Evolutionary conservation across 1,140 invertebrate genomes (phyloP).

Genomic region (Drusus annulatus): DNA sequence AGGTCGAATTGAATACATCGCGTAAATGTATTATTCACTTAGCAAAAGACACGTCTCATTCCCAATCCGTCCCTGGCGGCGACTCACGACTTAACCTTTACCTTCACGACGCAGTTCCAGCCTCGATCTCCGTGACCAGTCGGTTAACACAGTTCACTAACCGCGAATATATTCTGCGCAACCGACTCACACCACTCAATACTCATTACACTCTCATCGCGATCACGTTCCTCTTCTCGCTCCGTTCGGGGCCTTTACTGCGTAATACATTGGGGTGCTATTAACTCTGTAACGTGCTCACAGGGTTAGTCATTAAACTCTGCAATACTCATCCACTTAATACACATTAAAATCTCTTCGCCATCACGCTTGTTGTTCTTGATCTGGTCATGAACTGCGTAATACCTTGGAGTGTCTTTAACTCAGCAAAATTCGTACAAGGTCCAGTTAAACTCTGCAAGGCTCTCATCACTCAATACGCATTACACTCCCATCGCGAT

Average conservation of each 20-base stretch:
- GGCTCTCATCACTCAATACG: not conserved
- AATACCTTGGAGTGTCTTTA: no score
- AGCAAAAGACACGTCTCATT: not conserved
- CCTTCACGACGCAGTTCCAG: conserved; percentile 25
- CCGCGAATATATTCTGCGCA: conserved; percentile 20
- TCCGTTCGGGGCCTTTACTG: no score
- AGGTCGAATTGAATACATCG: not conserved
- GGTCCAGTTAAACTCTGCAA: no score
- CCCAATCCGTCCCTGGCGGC: not conserved
- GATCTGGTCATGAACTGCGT: no score
- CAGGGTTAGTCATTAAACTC: no score
- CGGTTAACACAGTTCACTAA: conserved; percentile 28
- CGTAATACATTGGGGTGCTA: no score
- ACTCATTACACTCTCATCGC: not conserved
- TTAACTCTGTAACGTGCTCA: no score
- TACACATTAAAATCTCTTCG: not conserved
- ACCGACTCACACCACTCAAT: not conserved
- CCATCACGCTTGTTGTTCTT: not conserved
- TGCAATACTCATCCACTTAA: not conserved
- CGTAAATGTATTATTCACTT: not conserved
- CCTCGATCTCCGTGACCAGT: not conserved
- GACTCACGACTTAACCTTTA: conserved; percentile 29
- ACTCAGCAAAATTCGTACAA: no score
- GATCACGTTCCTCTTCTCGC: not conserved
- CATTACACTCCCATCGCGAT: not conserved